These are phyloP conservation scores for Drosophila setosimentum DNA, from an alignment of 2,888 invertebrate genomes.

Conservation along the genomic window DNA sequence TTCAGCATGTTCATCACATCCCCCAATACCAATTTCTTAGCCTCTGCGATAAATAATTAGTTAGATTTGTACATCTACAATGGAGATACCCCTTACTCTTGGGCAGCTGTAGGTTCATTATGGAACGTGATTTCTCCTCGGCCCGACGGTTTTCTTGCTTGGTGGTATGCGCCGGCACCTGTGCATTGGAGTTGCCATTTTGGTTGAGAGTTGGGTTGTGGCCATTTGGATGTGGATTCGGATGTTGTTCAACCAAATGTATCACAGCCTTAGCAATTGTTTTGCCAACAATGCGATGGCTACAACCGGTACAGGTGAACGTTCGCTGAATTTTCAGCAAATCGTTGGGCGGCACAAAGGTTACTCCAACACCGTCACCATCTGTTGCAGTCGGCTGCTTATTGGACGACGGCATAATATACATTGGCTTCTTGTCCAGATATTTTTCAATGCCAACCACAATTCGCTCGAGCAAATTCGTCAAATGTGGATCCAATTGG, in stretches of 20 bases:
- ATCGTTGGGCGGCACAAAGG: conserved; percentile 62
- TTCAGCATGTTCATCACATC: conserved; percentile 63
- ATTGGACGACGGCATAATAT: conserved; percentile 45
- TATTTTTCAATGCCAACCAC: conserved; percentile 73
- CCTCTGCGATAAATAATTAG: conserved; percentile 57
- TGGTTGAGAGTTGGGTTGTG: background rate
- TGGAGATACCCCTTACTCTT: conserved; percentile 45
- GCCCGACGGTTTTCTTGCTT: conserved; percentile 55
- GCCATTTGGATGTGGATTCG: conserved; percentile 35
- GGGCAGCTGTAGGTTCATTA: conserved; percentile 40
- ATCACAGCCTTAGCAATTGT: conserved; percentile 63
- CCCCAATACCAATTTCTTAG: conserved; percentile 55
- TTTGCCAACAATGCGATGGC: conserved; percentile 69
- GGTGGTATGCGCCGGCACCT: conserved; percentile 31
- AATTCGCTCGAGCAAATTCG: conserved; percentile 65
- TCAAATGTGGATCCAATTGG: conserved; percentile 70
- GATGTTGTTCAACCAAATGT: conserved; percentile 69
- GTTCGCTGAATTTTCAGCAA: conserved; percentile 62
- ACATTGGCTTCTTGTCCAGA: conserved; percentile 63
- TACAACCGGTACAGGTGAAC: conserved; percentile 63
- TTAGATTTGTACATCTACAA: background rate
- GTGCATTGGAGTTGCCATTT: conserved; percentile 24
- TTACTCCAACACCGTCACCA: conserved; percentile 30
- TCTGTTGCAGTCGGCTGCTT: conserved; percentile 10
- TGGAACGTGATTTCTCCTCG: conserved; percentile 47